These are phyloP conservation scores for Euschistus heros DNA, from an alignment of 1,140 invertebrate genomes.

Conservation along the genomic window DNA sequence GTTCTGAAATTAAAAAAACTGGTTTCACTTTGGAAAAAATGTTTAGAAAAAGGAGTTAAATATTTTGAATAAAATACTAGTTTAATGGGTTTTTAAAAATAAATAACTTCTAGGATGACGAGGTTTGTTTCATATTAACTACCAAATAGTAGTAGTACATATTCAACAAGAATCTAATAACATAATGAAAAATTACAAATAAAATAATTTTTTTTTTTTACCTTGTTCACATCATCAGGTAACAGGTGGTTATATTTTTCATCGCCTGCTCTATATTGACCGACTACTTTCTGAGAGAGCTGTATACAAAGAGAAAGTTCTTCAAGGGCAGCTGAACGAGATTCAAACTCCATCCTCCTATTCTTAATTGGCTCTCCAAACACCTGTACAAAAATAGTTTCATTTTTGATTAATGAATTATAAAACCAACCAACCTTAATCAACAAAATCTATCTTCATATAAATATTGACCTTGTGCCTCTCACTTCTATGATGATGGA, in stretches of 20 bases:
- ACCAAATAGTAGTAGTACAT: background rate
- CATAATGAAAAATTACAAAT: background rate
- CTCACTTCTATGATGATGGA: too few relatives aligned
- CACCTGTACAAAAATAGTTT: slow-evolving; percentile 41
- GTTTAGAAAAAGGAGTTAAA: too few relatives aligned
- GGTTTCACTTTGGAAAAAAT: too few relatives aligned
- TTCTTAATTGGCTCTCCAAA: slow-evolving; percentile 77
- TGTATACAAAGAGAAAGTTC: slow-evolving; percentile 62
- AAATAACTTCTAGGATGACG: background rate
- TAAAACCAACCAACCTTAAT: too few relatives aligned
- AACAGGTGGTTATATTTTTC: slow-evolving; percentile 74
- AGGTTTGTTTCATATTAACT: background rate
- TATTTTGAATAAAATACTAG: too few relatives aligned
- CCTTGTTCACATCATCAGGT: slow-evolving; percentile 52
- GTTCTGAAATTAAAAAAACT: too few relatives aligned
- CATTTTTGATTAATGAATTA: too few relatives aligned
- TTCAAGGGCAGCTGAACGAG: slow-evolving; percentile 61
- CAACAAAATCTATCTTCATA: too few relatives aligned
- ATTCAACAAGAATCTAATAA: background rate
- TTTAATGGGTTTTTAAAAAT: background rate
- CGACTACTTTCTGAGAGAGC: slow-evolving; percentile 60
- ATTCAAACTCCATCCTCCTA: slow-evolving; percentile 64
- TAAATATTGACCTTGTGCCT: too few relatives aligned
- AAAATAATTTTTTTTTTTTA: slow-evolving; percentile 14
- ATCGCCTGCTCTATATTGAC: slow-evolving; percentile 53